A percentile compares a stretch with the other conserved stretches of the same genome.
Conservation (phyloP, 2,113 vertebrate genomes). For the Antechinus stuartii region DNA sequence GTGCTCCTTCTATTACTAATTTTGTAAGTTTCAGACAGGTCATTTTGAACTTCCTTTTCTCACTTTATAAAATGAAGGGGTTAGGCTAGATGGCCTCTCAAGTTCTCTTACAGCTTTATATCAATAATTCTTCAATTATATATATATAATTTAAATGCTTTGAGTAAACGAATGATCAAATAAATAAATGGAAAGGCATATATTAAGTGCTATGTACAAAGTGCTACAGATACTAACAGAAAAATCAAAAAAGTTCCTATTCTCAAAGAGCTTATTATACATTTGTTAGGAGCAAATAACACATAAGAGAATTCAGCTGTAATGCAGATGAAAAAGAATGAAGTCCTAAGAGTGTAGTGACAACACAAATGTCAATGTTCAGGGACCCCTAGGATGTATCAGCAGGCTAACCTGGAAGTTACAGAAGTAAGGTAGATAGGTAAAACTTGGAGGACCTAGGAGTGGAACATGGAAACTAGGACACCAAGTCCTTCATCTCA, state of each 20-base stretch:
- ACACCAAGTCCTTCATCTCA: background rate
- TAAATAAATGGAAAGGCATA: background rate
- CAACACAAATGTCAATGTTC: background rate
- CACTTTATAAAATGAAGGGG: background rate
- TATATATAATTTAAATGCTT: background rate
- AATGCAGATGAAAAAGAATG: background rate
- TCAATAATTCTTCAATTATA: background rate
- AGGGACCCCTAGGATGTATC: background rate
- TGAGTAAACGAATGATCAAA: background rate
- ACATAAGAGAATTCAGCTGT: background rate
- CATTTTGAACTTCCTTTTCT: background rate
- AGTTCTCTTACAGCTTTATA: background rate
- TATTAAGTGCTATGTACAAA: background rate
- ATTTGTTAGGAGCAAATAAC: background rate
- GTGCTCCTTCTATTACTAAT: background rate
- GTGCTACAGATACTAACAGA: background rate
- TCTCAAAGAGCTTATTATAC: background rate
- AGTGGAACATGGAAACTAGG: too few species aligned
- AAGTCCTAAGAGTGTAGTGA: background rate
- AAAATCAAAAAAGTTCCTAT: background rate
- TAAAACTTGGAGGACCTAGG: background rate
- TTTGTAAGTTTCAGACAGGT: background rate
- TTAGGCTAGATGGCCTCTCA: background rate
- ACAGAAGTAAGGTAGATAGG: background rate
- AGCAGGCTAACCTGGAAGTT: background rate